Evolutionary conservation across 2,888 invertebrate genomes (phyloP).

Genomic region (Chalcis sispes): DNA sequence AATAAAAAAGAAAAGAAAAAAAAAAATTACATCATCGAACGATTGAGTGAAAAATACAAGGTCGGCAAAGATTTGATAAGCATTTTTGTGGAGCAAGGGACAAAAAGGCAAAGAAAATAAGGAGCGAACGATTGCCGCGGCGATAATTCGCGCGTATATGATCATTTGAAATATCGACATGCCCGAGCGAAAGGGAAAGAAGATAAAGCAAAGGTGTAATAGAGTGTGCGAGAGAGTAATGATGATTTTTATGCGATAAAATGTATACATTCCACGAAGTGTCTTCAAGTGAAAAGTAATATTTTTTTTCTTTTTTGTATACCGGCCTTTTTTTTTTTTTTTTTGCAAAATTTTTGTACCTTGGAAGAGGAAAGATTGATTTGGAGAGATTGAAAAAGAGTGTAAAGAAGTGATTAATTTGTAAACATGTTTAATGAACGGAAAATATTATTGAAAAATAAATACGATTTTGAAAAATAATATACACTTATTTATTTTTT

Average conservation of each 20-base stretch:
- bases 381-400: slow-evolving; percentile 3
- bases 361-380: too few species aligned
- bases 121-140: background rate
- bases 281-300: too few species aligned
- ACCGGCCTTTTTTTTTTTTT: too few species aligned
- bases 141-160: slow-evolving; percentile 11
- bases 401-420: background rate
- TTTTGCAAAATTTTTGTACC: slow-evolving; percentile 17
- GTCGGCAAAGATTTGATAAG: too few species aligned
- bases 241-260: slow-evolving; percentile 18
- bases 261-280: slow-evolving; percentile 42
- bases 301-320: too few species aligned
- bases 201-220: background rate
- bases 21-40: too few species aligned
- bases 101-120: background rate
- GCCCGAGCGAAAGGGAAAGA: too few species aligned
- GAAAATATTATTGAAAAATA: slow-evolving; percentile 48
- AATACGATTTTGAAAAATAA: slow-evolving; percentile 32
- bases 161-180: slow-evolving; percentile 30
- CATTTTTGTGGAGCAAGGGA: background rate
- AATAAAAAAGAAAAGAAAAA: too few species aligned
- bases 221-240: background rate
- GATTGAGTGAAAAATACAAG: too few species aligned
- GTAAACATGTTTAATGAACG: slow-evolving; percentile 4
- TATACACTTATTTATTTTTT: too few species aligned